These are phyloP conservation scores for Agapornis canus DNA, from an alignment of 2,797 vertebrate species.

Conservation along the genomic window DNA sequence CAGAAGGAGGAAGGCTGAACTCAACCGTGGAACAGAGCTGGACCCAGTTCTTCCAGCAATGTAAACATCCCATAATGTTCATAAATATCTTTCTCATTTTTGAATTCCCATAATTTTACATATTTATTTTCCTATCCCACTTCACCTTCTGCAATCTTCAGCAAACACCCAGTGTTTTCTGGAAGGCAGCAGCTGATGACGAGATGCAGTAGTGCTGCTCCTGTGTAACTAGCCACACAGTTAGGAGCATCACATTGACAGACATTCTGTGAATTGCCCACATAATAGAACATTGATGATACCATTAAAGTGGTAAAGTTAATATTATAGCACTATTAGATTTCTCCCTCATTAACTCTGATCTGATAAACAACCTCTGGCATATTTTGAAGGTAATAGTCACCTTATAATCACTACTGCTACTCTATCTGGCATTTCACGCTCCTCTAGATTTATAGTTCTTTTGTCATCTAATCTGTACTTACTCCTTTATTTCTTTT, in stretches of 20 bases:
- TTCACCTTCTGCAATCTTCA: neutral
- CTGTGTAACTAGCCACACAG: neutral
- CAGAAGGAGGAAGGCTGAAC: neutral
- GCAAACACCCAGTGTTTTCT: neutral
- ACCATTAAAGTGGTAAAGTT: slow-evolving; percentile 54
- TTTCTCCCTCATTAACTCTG: slow-evolving; percentile 62
- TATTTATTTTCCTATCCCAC: neutral
- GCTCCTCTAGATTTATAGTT: slow-evolving; percentile 38
- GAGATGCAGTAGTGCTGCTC: neutral
- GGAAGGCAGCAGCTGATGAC: neutral
- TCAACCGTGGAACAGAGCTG: neutral
- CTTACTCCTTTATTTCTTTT: slow-evolving; percentile 25
- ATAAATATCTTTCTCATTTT: neutral
- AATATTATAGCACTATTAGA: slow-evolving; percentile 41
- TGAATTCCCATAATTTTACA: neutral
- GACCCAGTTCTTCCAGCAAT: neutral
- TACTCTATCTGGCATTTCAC: slow-evolving; percentile 4
- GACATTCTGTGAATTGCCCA: slow-evolving; percentile 37
- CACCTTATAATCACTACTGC: slow-evolving; percentile 38
- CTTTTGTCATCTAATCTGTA: slow-evolving; percentile 24
- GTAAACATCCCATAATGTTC: neutral
- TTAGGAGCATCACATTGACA: neutral
- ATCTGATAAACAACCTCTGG: slow-evolving; percentile 50
- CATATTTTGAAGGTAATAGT: slow-evolving; percentile 50
- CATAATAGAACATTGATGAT: slow-evolving; percentile 45